Evolutionary conservation across 2,797 vertebrate species (phyloP).

Genomic region (Gadopsis bispinosus): DNA sequence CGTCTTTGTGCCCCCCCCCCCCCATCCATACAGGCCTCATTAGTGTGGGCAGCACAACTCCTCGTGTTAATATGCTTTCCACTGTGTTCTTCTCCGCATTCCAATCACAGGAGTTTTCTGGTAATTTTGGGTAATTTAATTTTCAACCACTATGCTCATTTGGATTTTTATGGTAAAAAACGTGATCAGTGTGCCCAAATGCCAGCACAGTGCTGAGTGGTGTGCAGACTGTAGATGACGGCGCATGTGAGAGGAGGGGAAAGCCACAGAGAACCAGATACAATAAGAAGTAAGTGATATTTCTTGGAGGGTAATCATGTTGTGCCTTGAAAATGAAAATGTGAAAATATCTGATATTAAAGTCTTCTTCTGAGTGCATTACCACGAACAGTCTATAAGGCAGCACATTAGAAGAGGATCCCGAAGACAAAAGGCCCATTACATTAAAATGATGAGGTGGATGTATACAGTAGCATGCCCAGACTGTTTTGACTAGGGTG

Average conservation of each 20-base stretch:
- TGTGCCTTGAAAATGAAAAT: slow-evolving; percentile 23
- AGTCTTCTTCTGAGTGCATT: neutral
- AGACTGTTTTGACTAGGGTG: too few species aligned
- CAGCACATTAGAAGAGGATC: neutral
- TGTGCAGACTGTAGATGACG: slow-evolving; percentile 30
- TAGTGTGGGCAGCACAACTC: slow-evolving; percentile 64
- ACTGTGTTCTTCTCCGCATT: slow-evolving; percentile 23
- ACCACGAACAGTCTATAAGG: neutral
- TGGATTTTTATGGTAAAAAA: slow-evolving; percentile 38
- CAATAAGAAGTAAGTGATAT: neutral
- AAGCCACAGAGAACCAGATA: neutral
- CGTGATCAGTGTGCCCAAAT: slow-evolving; percentile 43
- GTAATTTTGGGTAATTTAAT: slow-evolving; percentile 53
- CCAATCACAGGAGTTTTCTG: slow-evolving; percentile 33
- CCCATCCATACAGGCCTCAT: slow-evolving; percentile 59
- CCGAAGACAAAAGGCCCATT: neutral
- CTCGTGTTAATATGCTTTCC: slow-evolving; percentile 57
- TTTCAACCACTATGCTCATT: slow-evolving; percentile 38
- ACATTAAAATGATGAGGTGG: neutral
- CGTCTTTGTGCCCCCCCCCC: slow-evolving; percentile 33
- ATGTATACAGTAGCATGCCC: too few species aligned
- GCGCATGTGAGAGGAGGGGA: neutral
- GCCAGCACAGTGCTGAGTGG: slow-evolving; percentile 3
- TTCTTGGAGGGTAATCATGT: slow-evolving; percentile 9
- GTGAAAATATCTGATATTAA: neutral